phyloP scores from a whole-genome alignment of 2,888 invertebrate species.

The Drosophila buzzatii region DNA sequence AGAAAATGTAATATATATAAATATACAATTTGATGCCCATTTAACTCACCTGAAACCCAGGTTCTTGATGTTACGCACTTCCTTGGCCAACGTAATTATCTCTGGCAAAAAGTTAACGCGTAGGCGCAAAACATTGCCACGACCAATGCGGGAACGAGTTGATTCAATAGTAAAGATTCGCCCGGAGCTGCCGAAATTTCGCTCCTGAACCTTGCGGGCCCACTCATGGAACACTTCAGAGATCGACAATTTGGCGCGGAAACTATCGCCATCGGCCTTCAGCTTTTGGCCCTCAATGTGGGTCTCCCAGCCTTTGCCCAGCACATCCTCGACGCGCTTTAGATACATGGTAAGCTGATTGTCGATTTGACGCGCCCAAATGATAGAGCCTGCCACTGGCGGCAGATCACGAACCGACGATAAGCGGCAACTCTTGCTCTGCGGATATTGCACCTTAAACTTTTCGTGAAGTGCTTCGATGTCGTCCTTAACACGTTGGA shows the following conservation, averaged over 20 bases:
- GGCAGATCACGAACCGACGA: constrained; percentile 97
- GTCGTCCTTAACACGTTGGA: constrained; percentile 99
- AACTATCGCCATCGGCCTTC: constrained; percentile 99
- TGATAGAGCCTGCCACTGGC: constrained; percentile 98
- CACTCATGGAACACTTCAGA: constrained; percentile 99
- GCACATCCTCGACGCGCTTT: constrained; percentile 98
- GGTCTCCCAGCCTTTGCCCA: constrained; percentile 99
- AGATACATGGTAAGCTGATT: constrained; percentile 98
- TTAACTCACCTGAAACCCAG: constrained; percentile 91
- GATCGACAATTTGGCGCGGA: constrained; percentile 97
- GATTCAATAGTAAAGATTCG: constrained; percentile 97
- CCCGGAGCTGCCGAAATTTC: constrained; percentile 96
- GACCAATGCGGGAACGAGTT: constrained; percentile 90
- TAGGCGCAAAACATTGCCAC: constrained; percentile 93
- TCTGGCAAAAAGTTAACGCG: constrained; percentile 98
- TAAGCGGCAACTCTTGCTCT: constrained; percentile 96
- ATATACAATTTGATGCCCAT: background rate
- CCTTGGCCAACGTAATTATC: constrained; percentile 98
- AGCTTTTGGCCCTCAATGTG: constrained; percentile 99
- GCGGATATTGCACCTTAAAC: constrained; percentile 98
- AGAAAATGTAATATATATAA: background rate
- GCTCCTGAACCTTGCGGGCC: constrained; percentile 96
- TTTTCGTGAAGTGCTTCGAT: constrained; percentile 99
- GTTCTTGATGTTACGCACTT: constrained; percentile 98
- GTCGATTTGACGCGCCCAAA: constrained; percentile 99